A percentile compares a stretch with the other conserved stretches of the same genome.
phyloP scores from a whole-genome alignment of 1,140 invertebrate genomes.

The Amyelois transitella region DNA sequence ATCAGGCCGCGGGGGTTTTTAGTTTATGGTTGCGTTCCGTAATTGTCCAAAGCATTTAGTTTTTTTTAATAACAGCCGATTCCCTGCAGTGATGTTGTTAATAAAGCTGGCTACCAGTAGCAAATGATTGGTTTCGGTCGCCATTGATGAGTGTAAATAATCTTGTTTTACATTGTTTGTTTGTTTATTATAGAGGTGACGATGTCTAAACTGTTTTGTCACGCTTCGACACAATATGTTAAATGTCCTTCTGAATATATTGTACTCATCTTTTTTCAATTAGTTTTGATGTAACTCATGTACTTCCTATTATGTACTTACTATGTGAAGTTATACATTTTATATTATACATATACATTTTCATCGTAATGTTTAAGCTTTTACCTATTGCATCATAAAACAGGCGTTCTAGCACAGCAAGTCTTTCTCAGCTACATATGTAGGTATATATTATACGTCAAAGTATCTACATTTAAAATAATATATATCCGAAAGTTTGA shows the following conservation, averaged over 20 bases:
- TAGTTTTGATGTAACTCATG: background rate
- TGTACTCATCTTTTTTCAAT: background rate
- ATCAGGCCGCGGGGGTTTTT: background rate
- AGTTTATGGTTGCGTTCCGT: conserved; percentile 46
- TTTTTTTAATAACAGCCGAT: conserved; percentile 32
- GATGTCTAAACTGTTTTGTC: conserved; percentile 32
- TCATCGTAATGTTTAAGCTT: no score
- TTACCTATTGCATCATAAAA: no score
- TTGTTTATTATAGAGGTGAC: conserved; percentile 27
- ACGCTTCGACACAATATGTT: conserved; percentile 9
- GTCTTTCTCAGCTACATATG: no score
- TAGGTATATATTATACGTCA: no score
- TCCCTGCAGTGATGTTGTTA: conserved; percentile 38
- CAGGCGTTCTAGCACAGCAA: no score
- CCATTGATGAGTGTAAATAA: conserved; percentile 59
- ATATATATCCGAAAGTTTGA: no score
- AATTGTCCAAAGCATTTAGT: conserved; percentile 59
- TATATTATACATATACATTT: no score
- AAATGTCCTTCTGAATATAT: background rate
- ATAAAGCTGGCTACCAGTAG: conserved; percentile 54
- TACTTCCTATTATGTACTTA: no score
- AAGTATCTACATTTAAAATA: no score
- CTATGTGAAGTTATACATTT: no score
- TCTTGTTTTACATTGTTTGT: conserved; percentile 26
- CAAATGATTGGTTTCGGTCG: conserved; percentile 66